Evolutionary conservation across 2,113 vertebrate genomes (phyloP).

Genomic region (Oxygymnocypris stewartii): DNA sequence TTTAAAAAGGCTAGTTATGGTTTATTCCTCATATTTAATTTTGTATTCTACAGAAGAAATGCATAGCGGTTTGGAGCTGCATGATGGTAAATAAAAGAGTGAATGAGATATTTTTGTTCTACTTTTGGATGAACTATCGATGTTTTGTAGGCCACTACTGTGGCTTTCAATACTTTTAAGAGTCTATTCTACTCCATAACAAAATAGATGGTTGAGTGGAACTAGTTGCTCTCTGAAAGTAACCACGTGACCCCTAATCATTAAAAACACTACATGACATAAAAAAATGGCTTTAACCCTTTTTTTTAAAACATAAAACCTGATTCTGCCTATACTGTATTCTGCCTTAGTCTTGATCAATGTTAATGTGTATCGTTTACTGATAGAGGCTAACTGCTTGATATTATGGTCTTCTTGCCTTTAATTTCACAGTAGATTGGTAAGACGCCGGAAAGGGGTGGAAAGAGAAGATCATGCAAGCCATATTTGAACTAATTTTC

Average conservation of each 20-base stretch:
- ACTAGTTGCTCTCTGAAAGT: not conserved
- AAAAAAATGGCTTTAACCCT: not conserved
- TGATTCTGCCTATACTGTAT: not conserved
- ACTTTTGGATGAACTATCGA: too few relatives aligned
- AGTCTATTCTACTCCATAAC: too few relatives aligned
- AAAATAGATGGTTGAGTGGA: too few relatives aligned
- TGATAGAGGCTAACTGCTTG: not conserved
- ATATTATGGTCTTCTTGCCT: not conserved
- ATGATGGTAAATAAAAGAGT: too few relatives aligned
- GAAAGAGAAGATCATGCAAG: not conserved
- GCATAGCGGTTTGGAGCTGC: not conserved
- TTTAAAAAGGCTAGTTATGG: not conserved
- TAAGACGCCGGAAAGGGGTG: not conserved
- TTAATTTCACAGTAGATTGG: not conserved
- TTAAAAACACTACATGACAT: slow-evolving; percentile 1
- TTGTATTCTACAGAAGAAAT: not conserved
- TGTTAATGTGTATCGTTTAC: not conserved
- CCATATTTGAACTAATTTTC: not conserved
- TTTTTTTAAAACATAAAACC: not conserved
- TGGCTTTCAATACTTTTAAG: too few relatives aligned
- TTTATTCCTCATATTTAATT: not conserved
- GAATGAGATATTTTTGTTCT: too few relatives aligned
- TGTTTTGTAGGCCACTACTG: too few relatives aligned
- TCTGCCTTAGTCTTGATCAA: not conserved
- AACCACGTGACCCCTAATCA: slow-evolving; percentile 4